phyloP scores from a whole-genome alignment of 2,797 vertebrate species.

The Platyrinchus mystaceus region DNA sequence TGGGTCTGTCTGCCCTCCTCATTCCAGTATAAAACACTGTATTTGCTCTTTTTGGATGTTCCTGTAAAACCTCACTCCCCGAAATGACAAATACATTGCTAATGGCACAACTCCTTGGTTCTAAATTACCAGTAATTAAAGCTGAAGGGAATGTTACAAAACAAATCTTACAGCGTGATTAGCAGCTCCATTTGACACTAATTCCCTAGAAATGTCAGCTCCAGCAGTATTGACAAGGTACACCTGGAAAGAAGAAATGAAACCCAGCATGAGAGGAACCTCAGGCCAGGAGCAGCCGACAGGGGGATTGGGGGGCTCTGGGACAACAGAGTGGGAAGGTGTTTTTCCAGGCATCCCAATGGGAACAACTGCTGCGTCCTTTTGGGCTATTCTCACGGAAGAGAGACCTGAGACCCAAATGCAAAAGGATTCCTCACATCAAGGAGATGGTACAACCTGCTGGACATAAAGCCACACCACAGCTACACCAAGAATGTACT shows the following conservation, averaged over 20 bases:
- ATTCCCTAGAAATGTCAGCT: not conserved
- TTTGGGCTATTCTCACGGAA: rapidly evolving
- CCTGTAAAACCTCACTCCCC: not conserved
- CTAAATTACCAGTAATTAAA: constrained; percentile 61
- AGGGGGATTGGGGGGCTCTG: not conserved
- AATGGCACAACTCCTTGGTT: not conserved
- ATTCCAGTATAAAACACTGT: not conserved
- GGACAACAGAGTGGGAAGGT: not conserved
- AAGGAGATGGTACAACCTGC: not conserved
- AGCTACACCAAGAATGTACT: rapidly evolving
- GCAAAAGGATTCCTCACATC: not conserved
- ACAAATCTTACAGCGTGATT: constrained; percentile 21
- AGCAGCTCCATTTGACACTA: not conserved
- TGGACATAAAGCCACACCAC: rapidly evolving
- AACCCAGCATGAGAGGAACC: rapidly evolving
- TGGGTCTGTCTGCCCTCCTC: not conserved
- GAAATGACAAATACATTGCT: constrained; percentile 22
- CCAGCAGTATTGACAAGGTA: not conserved
- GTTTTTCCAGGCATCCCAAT: rapidly evolving
- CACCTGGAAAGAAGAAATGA: rapidly evolving
- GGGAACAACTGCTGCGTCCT: not conserved
- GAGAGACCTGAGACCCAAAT: rapidly evolving
- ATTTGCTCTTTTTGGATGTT: not conserved
- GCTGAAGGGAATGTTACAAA: constrained; percentile 52
- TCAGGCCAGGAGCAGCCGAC: not conserved